phyloP scores from a whole-genome alignment of 2,888 invertebrate species.

The Kryphioiulus occultus region DNA sequence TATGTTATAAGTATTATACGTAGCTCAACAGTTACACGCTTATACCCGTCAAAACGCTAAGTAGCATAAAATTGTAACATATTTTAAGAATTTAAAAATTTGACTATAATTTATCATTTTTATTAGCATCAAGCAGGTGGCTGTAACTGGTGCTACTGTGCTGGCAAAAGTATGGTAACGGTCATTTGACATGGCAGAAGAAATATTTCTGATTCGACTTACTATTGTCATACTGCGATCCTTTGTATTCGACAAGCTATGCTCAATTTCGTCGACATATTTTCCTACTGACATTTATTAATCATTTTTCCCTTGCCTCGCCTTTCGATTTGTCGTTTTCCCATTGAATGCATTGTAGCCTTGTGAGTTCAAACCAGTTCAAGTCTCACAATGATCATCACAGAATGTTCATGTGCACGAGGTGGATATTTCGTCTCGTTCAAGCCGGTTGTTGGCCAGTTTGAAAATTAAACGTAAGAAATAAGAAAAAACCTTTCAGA shows the following conservation, averaged over 20 bases:
- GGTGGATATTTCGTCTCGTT: conserved; percentile 1
- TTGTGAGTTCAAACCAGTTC: neutral
- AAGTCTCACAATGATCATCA: neutral
- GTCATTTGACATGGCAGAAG: neutral
- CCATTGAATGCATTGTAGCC: neutral
- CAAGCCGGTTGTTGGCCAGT: conserved; percentile 28
- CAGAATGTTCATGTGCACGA: neutral
- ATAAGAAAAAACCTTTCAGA: neutral
- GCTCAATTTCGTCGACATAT: neutral
- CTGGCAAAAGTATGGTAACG: neutral
- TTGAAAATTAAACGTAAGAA: neutral
- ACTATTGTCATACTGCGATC: conserved; percentile 10
- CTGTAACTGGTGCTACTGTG: neutral
- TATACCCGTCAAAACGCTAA: too few relatives aligned
- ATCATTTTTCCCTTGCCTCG: neutral
- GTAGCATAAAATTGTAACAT: neutral
- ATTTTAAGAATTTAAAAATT: neutral
- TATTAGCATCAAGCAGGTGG: neutral
- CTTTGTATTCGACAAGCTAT: neutral
- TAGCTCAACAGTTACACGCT: too few relatives aligned
- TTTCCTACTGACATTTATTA: conserved; percentile 33
- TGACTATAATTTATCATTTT: neutral
- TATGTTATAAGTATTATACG: too few relatives aligned
- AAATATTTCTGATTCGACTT: conserved; percentile 4
- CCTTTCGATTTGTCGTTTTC: neutral